Percentiles rank a stretch among this genome's conserved stretches.
These are phyloP conservation scores for Branchipolynoe longqiensis DNA, from an alignment of 2,888 invertebrate species.

Conservation along the genomic window DNA sequence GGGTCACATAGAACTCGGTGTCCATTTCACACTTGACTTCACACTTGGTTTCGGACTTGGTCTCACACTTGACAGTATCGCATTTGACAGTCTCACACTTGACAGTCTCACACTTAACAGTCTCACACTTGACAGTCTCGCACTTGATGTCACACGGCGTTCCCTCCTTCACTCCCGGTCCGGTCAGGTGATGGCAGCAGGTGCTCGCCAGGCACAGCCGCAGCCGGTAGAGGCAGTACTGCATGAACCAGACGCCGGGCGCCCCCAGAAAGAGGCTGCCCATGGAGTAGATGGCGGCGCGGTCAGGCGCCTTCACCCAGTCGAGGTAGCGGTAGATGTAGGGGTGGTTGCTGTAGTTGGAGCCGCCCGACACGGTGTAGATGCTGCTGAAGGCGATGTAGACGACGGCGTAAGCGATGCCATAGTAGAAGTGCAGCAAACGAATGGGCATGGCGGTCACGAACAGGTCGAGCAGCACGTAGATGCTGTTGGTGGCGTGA, in stretches of 20 bases:
- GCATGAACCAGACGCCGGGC: conserved; percentile 53
- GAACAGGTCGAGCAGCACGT: conserved; percentile 51
- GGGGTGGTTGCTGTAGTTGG: conserved; percentile 62
- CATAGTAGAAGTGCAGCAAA: conserved; percentile 65
- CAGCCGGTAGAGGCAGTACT: background rate
- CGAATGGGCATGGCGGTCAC: conserved; percentile 45
- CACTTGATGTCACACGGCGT: too few species aligned
- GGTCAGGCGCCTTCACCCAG: conserved; percentile 63
- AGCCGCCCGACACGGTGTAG: conserved; percentile 68
- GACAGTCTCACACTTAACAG: too few species aligned
- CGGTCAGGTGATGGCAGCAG: too few species aligned
- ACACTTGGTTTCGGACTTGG: too few species aligned
- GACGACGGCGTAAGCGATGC: conserved; percentile 69
- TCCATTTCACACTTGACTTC: too few species aligned
- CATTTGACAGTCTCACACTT: too few species aligned
- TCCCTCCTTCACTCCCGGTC: too few species aligned
- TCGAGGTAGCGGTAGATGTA: conserved; percentile 68
- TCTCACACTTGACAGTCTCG: too few species aligned
- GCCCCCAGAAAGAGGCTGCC: conserved; percentile 59
- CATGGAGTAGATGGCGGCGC: conserved; percentile 43
- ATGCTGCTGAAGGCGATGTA: conserved; percentile 72
- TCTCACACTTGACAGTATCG: too few species aligned
- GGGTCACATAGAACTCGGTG: too few species aligned
- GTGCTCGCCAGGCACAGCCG: background rate
- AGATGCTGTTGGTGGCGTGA: conserved; percentile 44